Base-by-base conservation (phyloP, 1,140 invertebrate genomes). In the Popillia japonica region DNA sequence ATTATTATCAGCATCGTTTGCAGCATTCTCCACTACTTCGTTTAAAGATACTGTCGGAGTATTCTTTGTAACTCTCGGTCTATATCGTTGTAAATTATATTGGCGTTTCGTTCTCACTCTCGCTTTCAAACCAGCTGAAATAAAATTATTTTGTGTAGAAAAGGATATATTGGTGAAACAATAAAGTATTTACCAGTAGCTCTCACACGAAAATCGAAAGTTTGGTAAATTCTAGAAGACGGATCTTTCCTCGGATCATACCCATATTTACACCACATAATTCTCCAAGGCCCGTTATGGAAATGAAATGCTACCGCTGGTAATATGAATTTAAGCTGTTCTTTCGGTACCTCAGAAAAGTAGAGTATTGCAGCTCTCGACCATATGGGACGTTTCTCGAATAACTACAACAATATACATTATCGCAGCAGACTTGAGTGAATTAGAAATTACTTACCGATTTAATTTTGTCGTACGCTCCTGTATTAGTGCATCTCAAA, bases 201-300 rank as follows among this genome's bases (percentile, higher is more conserved):
- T 84, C 94, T 90, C 40, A 96, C 86, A 81, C 96, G 90, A 85
- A 94, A 97, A 87, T 98, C 96, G 34, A 98, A 88, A 10, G 92
- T 93, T 87, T 98, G 96, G 86, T 96, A 97, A 61, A 91, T 92
- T 81, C 94, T 92, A 34, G 94, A 90, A 1, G 88, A 85, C n/a
- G 93, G 92, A 81, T 96, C 92, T 82, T 92, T 93, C 59, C 94
- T 88, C 0, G 96, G 96, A 88, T 98, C 95, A 83, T 96, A 98
- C 0, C 96, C 96, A 83, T 94, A 92, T 84, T 89, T 92, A 0
- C 96, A 92, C 94, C 96, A 98, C 84, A 94, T 90, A 68, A 92
- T 91, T 76, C 95, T 89, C 95, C 96, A 99, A 0, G 97, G 97
- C 0, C 97, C 97, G 81, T 92, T 94, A 11, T 90, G 89, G 86